A percentile compares a stretch with the other conserved stretches of the same genome.
Conservation (phyloP, 2,888 invertebrate species). For the Cantharis nigra region DNA sequence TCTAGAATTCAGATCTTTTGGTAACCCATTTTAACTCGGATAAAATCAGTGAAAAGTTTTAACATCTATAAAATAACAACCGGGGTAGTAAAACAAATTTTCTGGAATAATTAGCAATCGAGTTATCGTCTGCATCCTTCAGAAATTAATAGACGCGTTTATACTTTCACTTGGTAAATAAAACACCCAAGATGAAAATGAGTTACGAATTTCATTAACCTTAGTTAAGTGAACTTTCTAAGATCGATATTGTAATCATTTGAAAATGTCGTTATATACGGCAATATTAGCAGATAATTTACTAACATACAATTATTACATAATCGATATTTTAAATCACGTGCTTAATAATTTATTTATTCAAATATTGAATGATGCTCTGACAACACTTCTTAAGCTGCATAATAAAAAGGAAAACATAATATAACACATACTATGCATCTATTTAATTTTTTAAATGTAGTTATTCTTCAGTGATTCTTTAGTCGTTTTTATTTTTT, state of each 20-base stretch:
- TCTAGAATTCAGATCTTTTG: slow-evolving; percentile 12
- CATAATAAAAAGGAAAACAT: not conserved
- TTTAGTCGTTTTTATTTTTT: too few relatives aligned
- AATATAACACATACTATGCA: not conserved
- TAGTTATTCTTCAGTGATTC: not conserved
- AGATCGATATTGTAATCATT: not conserved
- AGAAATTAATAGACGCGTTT: not conserved
- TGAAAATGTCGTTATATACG: not conserved
- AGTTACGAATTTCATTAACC: not conserved
- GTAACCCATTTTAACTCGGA: not conserved
- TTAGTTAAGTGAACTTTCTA: not conserved
- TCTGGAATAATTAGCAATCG: not conserved
- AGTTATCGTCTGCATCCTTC: not conserved
- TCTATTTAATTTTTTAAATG: not conserved
- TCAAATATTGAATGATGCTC: not conserved
- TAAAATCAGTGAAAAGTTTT: not conserved
- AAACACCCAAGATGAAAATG: not conserved
- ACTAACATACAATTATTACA: not conserved
- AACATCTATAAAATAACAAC: not conserved
- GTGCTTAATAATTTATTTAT: not conserved
- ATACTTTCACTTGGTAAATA: not conserved
- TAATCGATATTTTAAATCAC: not conserved
- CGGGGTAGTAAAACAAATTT: not conserved
- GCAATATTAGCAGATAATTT: not conserved
- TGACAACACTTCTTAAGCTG: not conserved